Conservation (phyloP, 2,888 invertebrate species). For the Odontocolon sp. region DNA sequence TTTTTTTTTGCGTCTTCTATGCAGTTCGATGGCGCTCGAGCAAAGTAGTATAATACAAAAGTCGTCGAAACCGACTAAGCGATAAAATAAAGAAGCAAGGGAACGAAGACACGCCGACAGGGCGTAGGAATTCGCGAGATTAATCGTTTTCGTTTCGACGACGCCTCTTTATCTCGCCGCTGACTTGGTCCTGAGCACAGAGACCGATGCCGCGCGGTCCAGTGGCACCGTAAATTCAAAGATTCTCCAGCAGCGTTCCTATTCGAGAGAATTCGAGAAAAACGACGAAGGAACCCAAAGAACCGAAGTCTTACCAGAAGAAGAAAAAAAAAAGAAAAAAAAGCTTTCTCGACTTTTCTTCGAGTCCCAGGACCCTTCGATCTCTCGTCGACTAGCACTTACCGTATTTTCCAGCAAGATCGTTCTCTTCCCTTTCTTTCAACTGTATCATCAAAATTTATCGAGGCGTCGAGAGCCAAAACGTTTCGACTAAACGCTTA, state of each 20-base stretch:
- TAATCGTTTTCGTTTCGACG: constrained; percentile 63
- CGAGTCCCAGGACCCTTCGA: constrained; percentile 57
- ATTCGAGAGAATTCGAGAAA: constrained; percentile 44
- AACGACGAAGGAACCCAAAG: too few relatives aligned
- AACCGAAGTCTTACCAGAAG: constrained; percentile 14
- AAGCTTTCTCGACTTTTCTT: constrained; percentile 37
- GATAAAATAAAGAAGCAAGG: constrained; percentile 3
- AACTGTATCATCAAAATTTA: constrained; percentile 57
- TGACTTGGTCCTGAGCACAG: constrained; percentile 21
- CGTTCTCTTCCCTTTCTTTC: constrained; percentile 24
- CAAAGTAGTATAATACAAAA: not conserved
- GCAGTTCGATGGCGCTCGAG: constrained; percentile 5
- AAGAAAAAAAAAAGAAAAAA: constrained; percentile 17
- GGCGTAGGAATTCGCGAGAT: constrained; percentile 65
- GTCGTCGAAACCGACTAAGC: not conserved
- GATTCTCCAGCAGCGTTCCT: constrained; percentile 30
- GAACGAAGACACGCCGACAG: constrained; percentile 26
- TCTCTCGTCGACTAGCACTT: constrained; percentile 65
- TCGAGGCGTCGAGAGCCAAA: constrained; percentile 55
- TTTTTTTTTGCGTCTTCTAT: not conserved
- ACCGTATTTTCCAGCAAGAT: constrained; percentile 61
- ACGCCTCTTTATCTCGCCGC: constrained; percentile 60
- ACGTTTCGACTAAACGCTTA: too few relatives aligned
- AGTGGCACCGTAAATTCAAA: constrained; percentile 48
- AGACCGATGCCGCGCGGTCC: constrained; percentile 5